These are phyloP conservation scores for Bettongia penicillata DNA, from an alignment of 2,113 vertebrate species.

Conservation along the genomic window DNA sequence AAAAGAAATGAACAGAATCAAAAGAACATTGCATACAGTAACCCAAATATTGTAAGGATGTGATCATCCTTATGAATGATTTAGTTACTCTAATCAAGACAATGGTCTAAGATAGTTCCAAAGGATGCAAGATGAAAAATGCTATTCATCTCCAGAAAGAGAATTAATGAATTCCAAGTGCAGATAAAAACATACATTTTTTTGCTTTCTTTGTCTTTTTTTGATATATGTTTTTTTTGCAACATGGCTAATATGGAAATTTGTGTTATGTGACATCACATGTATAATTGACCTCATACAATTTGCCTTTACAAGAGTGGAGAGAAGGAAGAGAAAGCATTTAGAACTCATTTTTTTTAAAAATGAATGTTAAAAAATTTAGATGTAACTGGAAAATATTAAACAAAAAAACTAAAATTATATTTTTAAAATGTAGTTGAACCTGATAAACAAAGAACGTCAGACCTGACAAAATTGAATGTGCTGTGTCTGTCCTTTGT, in stretches of 20 bases:
- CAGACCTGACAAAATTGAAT: neutral
- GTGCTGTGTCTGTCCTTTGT: neutral
- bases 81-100: too few relatives aligned
- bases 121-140: neutral
- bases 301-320: neutral
- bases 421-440: neutral
- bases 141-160: neutral
- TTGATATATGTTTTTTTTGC: neutral
- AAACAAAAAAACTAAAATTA: neutral
- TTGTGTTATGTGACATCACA: neutral
- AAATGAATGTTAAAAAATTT: neutral
- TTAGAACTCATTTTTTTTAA: neutral
- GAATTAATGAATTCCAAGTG: neutral
- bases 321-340: neutral
- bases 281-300: neutral
- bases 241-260: neutral
- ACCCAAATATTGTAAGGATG: neutral
- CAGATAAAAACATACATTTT: neutral
- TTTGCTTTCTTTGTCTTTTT: neutral
- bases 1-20: neutral
- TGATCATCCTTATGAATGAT: neutral
- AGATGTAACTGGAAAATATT: neutral
- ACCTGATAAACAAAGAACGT: neutral
- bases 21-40: neutral
- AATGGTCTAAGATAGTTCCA: too few relatives aligned